A percentile compares a stretch with the other conserved stretches of the same genome.
Evolutionary conservation across 2,797 vertebrate genomes (phyloP).

Genomic region (Ceryle rudis): DNA sequence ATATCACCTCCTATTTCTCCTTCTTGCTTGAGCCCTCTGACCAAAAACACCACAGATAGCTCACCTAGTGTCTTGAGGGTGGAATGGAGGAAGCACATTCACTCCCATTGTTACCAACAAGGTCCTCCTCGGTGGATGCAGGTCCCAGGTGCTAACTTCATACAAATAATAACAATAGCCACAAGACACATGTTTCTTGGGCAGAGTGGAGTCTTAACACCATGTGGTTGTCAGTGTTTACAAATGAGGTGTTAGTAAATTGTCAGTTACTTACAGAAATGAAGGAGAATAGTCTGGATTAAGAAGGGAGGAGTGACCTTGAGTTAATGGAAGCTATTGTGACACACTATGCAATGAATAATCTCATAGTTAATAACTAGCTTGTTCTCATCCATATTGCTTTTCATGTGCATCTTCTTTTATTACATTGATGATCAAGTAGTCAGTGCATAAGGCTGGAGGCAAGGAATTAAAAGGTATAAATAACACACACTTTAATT

Average conservation of each 20-base stretch:
- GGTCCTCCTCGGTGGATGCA: not conserved
- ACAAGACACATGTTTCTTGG: not conserved
- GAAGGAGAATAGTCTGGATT: not conserved
- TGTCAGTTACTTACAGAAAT: not conserved
- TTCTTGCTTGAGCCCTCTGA: not conserved
- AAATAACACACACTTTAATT: constrained; percentile 47
- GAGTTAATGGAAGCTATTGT: not conserved
- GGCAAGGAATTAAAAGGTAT: constrained; percentile 46
- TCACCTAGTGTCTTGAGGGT: fast-evolving
- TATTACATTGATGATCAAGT: not conserved
- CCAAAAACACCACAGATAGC: fast-evolving
- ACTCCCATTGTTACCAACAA: fast-evolving
- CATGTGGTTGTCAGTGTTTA: not conserved
- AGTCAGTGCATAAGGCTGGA: not conserved
- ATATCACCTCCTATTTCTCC: not conserved
- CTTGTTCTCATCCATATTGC: not conserved
- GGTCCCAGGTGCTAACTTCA: not conserved
- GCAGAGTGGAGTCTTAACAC: not conserved
- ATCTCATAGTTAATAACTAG: not conserved
- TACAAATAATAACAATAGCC: not conserved
- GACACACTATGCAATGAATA: not conserved
- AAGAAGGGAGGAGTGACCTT: not conserved
- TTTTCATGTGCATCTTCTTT: not conserved
- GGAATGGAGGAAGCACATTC: not conserved
- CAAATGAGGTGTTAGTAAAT: not conserved